phyloP scores from a whole-genome alignment of 2,113 vertebrate species.

The Nothoprocta perdicaria region DNA sequence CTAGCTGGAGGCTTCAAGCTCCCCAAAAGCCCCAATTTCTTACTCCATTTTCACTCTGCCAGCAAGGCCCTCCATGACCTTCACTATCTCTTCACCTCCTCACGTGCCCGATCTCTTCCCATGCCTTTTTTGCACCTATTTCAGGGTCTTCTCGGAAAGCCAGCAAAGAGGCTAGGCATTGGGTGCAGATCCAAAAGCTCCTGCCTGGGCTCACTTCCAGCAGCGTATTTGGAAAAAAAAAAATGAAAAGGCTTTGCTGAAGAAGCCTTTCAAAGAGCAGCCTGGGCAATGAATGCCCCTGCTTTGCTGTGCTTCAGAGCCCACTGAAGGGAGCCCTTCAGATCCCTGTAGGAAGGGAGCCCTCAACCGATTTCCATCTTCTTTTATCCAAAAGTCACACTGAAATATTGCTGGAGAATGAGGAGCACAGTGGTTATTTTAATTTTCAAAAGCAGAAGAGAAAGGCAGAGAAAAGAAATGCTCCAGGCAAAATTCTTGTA shows the following conservation, averaged over 20 bases:
- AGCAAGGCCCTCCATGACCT: neutral
- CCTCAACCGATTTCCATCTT: neutral
- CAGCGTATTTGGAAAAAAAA: neutral
- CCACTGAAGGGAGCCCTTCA: neutral
- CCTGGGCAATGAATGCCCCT: neutral
- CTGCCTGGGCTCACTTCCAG: conserved; percentile 11
- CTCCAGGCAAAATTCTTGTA: conserved; percentile 63
- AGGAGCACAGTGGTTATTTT: neutral
- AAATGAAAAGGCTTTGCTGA: neutral
- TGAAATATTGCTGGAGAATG: accelerated
- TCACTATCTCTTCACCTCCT: neutral
- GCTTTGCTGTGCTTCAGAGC: neutral
- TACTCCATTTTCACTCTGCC: neutral
- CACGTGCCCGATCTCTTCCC: accelerated
- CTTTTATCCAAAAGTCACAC: neutral
- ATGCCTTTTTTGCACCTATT: neutral
- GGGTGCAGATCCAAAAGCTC: neutral
- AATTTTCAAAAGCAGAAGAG: conserved; percentile 4
- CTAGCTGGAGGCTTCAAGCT: neutral
- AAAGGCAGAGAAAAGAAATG: conserved; percentile 28
- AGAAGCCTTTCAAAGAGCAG: neutral
- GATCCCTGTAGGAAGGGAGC: neutral
- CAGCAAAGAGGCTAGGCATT: neutral
- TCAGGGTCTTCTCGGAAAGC: neutral
- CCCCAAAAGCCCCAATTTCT: no score